phyloP scores from a whole-genome alignment of 2,888 invertebrate species.

The Lochmaea capreae region DNA sequence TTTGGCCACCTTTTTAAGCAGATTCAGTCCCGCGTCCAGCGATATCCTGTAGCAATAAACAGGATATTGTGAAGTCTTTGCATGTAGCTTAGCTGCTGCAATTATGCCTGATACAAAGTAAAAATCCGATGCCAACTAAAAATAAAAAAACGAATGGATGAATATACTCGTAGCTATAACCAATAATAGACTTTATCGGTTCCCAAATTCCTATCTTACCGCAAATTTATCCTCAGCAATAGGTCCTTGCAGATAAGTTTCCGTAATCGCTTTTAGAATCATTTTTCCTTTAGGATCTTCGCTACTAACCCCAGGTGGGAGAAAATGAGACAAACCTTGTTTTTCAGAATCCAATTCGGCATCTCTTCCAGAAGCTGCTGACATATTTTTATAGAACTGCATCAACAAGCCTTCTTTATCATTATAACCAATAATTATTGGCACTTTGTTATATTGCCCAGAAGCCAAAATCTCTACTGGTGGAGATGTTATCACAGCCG shows the following conservation, averaged over 20 bases:
- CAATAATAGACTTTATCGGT: not conserved
- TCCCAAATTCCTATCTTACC: constrained; percentile 18
- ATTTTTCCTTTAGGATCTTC: constrained; percentile 9
- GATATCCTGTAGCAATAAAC: constrained; percentile 38
- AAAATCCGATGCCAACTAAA: constrained; percentile 28
- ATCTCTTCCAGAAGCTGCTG: not conserved
- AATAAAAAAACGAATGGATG: not conserved
- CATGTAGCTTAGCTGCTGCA: constrained; percentile 24
- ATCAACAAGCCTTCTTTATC: constrained; percentile 56
- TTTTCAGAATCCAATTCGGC: not conserved
- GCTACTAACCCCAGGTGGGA: constrained; percentile 9
- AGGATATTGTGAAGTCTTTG: constrained; percentile 28
- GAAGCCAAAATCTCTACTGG: constrained; percentile 20
- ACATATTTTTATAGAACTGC: not conserved
- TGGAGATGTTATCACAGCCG: constrained; percentile 18
- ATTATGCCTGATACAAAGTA: constrained; percentile 32
- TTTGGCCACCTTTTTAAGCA: constrained; percentile 23
- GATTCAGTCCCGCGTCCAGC: constrained; percentile 34
- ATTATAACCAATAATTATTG: constrained; percentile 59
- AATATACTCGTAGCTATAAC: not conserved
- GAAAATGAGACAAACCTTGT: not conserved
- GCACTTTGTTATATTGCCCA: constrained; percentile 56
- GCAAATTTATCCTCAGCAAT: constrained; percentile 20
- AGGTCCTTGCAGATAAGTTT: constrained; percentile 26
- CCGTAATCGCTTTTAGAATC: not conserved